Evolutionary conservation across 2,797 vertebrate genomes (phyloP), one percentile per base, ranked within the genome.

Genomic region (Syngnathus rostellatus): DNA sequence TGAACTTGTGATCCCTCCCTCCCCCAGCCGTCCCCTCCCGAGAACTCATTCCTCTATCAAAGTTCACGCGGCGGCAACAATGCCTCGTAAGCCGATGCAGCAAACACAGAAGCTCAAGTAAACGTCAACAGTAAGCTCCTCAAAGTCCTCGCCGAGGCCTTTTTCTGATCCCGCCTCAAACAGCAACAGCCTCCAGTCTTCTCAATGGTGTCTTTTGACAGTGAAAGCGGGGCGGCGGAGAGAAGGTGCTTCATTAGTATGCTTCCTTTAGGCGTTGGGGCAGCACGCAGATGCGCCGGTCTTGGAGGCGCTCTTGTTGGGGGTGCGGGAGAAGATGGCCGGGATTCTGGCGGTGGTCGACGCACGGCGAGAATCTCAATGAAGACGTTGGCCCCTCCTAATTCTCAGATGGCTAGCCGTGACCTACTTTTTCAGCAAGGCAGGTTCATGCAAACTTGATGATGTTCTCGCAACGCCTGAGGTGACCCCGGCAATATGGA

Each of bases 361-460:
- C 64, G 71, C 74, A 81, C 77, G 75, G 64, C 51, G 70, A 73
- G 69, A 72, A 87, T 86, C 82, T 78, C 75, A 83, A 80, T 74
- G 40, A 82, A 83, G 8, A 70, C 51, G 68, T 71, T 81, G 82
- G 75, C 75, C 78, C 76, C 76, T 83, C 71, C 77, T 77, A 86
- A 89, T 84, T 87, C 85, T 90, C 88, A 82, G 83, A 88, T 85
- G 87, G 87, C 82, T 14, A 83, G 85, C 80, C 77, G 31, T 90
- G 90, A 90, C 89, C 89, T 87, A 89, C 77, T 89, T 91, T 57
- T 89, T 84, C 72, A 79, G 83, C 86, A 87, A 89, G 84, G 87
- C 75, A 67, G 83, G 78, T 87, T 88, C 84, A 87, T 87, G 84
- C 81, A 90, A 91, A 91, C 88, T 90, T 89, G 86, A 90, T 87